phyloP scores from a whole-genome alignment of 2,113 vertebrate genomes.

The Rhadina sibilatrix region DNA sequence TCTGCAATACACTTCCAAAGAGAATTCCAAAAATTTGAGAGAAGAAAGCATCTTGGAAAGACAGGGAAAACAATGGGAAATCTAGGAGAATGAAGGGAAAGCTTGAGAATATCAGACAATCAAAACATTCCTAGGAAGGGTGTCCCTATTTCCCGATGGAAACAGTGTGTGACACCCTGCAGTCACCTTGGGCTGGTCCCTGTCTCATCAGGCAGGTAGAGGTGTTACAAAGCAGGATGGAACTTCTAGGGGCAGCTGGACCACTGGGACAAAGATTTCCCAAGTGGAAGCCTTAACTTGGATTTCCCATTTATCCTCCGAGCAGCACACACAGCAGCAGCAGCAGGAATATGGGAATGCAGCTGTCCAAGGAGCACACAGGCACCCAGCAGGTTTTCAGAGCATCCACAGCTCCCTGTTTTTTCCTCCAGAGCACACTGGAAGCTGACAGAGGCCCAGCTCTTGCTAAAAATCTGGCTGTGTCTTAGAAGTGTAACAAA shows the following conservation, averaged over 20 bases:
- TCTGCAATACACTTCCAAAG: not conserved
- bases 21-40: not conserved
- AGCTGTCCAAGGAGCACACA: not conserved
- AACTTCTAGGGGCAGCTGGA: not conserved
- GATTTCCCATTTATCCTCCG: not conserved
- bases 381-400: not conserved
- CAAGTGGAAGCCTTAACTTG: not conserved
- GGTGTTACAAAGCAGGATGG: not conserved
- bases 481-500: not conserved
- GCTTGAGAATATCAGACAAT: not conserved
- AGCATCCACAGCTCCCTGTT: not conserved
- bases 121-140: not conserved
- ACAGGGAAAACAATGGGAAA: not conserved
- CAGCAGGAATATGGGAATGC: not conserved
- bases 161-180: rapidly evolving
- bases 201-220: not conserved
- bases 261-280: not conserved
- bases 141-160: not conserved
- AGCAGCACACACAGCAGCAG: not conserved
- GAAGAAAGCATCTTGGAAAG: not conserved
- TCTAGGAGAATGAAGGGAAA: not conserved
- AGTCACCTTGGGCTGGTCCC: not conserved
- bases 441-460: not conserved
- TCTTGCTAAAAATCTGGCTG: not conserved
- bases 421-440: not conserved